Evolutionary conservation across 2,797 vertebrate genomes (phyloP).

Genomic region (Propithecus deckenii): DNA sequence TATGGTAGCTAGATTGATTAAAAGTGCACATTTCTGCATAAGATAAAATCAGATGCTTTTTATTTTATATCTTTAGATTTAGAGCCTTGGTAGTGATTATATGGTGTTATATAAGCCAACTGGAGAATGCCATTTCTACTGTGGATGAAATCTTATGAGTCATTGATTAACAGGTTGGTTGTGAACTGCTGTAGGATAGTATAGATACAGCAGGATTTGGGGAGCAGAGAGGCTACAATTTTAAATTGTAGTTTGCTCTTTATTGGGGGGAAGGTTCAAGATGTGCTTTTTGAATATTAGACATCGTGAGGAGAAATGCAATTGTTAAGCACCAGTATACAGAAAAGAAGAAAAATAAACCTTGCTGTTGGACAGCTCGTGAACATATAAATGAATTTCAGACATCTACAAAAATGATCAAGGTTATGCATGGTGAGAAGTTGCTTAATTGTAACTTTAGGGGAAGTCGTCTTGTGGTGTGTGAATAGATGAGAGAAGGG

Average conservation of each 20-base stretch:
- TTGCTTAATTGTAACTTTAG: background rate
- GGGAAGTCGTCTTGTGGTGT: background rate
- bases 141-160: conserved; percentile 30
- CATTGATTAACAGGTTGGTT: conserved; percentile 44
- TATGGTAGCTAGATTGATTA: conserved; percentile 8
- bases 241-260: conserved; percentile 14
- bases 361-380: background rate
- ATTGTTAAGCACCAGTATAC: background rate
- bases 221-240: background rate
- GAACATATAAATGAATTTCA: conserved; percentile 15
- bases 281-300: background rate
- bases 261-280: background rate
- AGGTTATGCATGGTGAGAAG: background rate
- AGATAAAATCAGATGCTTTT: conserved; percentile 47
- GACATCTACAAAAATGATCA: background rate
- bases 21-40: conserved; percentile 13
- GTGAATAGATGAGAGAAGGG: background rate
- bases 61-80: conserved; percentile 34
- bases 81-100: background rate
- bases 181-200: background rate
- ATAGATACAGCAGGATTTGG: background rate
- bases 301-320: background rate
- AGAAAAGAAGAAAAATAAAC: background rate
- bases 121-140: background rate
- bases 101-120: conserved; percentile 17